phyloP scores from a whole-genome alignment of 2,113 vertebrate genomes.

The Turnix velox region DNA sequence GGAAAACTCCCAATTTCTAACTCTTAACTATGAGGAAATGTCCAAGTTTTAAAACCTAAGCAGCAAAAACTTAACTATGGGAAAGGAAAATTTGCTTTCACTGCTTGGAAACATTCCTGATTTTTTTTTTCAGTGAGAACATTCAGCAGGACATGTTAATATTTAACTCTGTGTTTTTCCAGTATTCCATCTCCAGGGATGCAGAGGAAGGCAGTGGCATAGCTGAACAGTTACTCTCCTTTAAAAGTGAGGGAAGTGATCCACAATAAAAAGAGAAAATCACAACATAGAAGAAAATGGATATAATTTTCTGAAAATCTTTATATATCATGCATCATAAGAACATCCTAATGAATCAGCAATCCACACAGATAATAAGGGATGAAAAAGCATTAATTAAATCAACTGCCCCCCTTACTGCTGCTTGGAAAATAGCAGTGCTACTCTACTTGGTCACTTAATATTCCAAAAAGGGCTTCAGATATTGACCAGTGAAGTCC shows the following conservation, averaged over 20 bases:
- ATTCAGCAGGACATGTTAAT: constrained; percentile 11
- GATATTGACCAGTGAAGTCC: neutral
- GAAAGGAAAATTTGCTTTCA: constrained; percentile 42
- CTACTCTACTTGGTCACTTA: neutral
- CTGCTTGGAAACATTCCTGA: constrained; percentile 15
- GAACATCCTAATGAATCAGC: neutral
- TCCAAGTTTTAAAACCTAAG: neutral
- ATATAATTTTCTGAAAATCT: neutral
- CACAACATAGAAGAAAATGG: neutral
- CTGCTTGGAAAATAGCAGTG: neutral
- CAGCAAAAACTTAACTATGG: neutral
- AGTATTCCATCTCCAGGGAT: neutral
- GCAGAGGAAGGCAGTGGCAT: neutral
- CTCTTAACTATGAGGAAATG: neutral
- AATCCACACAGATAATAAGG: neutral
- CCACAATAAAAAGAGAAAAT: neutral
- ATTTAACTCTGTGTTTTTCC: constrained; percentile 56
- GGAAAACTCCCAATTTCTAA: neutral
- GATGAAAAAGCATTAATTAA: neutral
- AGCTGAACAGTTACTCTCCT: neutral
- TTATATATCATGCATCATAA: neutral
- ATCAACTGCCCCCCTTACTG: neutral
- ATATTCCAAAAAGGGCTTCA: neutral
- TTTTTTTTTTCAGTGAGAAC: constrained; percentile 32
- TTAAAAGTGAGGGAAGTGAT: neutral